A percentile compares a stretch with the other conserved stretches of the same genome.
Conservation (phyloP, 2,888 invertebrate species). For the Pecten maximus region DNA sequence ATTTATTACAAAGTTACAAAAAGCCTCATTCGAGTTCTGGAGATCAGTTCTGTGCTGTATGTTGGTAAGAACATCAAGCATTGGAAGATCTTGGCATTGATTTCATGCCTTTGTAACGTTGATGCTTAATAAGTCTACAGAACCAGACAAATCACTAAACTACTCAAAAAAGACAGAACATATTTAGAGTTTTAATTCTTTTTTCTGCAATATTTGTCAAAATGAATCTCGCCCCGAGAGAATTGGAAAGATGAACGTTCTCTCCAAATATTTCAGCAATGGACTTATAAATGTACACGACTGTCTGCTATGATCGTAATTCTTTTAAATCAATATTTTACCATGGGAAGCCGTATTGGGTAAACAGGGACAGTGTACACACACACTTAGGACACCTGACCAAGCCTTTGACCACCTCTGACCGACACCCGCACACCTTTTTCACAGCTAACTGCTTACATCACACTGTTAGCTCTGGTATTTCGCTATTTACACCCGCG, state of each 20-base stretch:
- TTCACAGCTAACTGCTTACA: constrained; percentile 29
- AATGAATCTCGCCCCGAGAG: background rate
- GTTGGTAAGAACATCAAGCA: too few species aligned
- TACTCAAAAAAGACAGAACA: background rate
- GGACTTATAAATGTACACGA: background rate
- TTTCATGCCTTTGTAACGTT: too few species aligned
- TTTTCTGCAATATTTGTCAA: background rate
- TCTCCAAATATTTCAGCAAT: background rate
- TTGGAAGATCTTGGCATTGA: too few species aligned
- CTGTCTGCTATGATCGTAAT: background rate
- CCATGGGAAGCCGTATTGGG: background rate
- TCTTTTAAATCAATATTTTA: constrained; percentile 18
- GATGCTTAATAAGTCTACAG: background rate
- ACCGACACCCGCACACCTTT: background rate
- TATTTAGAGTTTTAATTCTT: constrained; percentile 16
- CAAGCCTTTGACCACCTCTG: background rate
- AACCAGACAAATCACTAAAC: background rate
- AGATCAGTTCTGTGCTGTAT: too few species aligned
- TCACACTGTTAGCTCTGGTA: background rate
- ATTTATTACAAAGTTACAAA: too few species aligned
- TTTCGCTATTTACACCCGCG: background rate
- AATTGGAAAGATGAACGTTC: background rate
- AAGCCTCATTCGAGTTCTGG: too few species aligned
- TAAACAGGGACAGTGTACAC: background rate
- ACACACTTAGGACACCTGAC: constrained; percentile 7